Evolutionary conservation across 2,888 invertebrate species (phyloP).

Genomic region (Lycaena phlaeas): DNA sequence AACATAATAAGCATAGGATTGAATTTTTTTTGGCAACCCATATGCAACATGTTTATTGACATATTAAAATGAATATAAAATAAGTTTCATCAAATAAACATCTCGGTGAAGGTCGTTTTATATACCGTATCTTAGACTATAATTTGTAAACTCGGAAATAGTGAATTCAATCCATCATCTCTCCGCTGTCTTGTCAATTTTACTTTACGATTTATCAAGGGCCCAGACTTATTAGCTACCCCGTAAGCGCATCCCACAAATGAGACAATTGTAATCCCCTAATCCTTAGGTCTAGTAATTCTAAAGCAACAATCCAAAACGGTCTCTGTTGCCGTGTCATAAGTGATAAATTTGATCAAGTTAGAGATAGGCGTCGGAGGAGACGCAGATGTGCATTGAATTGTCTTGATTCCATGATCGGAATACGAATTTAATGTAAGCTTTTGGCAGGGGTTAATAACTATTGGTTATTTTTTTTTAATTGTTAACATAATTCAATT

Average conservation of each 20-base stretch:
- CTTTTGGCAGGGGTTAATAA: neutral
- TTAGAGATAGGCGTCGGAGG: slow-evolving; percentile 4
- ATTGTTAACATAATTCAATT: no score
- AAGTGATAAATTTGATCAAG: neutral
- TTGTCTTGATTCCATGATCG: slow-evolving; percentile 58
- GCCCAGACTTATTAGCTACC: slow-evolving; percentile 17
- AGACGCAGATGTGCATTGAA: slow-evolving; percentile 57
- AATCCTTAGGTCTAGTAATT: slow-evolving; percentile 31
- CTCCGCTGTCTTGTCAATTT: no score
- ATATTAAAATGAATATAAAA: no score
- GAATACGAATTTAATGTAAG: slow-evolving; percentile 60
- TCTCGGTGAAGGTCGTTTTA: no score
- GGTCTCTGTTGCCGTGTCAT: neutral
- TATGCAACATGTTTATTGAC: no score
- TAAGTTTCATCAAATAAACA: no score
- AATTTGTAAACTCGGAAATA: no score
- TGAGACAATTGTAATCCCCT: slow-evolving; percentile 15
- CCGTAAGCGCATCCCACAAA: slow-evolving; percentile 10
- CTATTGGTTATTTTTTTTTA: no score
- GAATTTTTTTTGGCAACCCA: no score
- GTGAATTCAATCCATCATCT: no score
- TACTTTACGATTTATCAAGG: slow-evolving; percentile 24
- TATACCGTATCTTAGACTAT: no score
- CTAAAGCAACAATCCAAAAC: neutral
- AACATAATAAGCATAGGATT: no score